phyloP scores from a whole-genome alignment of 2,888 invertebrate species.

The Diplolepis rosae region DNA sequence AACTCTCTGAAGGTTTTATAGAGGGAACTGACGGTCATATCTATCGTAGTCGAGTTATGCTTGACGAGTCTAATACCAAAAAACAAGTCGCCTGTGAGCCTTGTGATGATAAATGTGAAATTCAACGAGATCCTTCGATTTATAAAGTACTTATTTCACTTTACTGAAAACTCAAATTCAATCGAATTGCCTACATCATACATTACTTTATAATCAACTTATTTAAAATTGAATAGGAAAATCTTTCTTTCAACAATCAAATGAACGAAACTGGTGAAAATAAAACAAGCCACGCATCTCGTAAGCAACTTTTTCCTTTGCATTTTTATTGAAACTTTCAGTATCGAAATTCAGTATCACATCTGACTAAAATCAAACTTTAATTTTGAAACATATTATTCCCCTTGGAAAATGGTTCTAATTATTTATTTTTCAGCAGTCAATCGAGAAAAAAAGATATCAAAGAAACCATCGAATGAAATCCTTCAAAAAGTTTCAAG shows the following conservation, averaged over 20 bases:
- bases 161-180: neutral
- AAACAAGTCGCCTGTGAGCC: constrained; percentile 30
- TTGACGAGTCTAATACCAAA: constrained; percentile 21
- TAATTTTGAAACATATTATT: neutral
- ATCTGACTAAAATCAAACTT: neutral
- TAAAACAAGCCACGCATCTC: neutral
- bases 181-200: neutral
- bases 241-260: neutral
- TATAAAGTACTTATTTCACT: neutral
- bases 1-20: constrained; percentile 75
- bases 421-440: neutral
- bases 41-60: constrained; percentile 47
- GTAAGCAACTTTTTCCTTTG: neutral
- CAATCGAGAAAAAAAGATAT: neutral
- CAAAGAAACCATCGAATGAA: neutral
- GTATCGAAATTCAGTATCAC: too few relatives aligned
- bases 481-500: neutral
- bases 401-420: too few relatives aligned
- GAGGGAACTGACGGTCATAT: constrained; percentile 68
- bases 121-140: neutral
- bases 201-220: neutral
- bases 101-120: constrained; percentile 30
- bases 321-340: neutral
- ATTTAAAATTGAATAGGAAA: neutral
- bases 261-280: neutral